Evolutionary conservation across 2,888 invertebrate genomes (phyloP).

Genomic region (Caenorhabditis afra): DNA sequence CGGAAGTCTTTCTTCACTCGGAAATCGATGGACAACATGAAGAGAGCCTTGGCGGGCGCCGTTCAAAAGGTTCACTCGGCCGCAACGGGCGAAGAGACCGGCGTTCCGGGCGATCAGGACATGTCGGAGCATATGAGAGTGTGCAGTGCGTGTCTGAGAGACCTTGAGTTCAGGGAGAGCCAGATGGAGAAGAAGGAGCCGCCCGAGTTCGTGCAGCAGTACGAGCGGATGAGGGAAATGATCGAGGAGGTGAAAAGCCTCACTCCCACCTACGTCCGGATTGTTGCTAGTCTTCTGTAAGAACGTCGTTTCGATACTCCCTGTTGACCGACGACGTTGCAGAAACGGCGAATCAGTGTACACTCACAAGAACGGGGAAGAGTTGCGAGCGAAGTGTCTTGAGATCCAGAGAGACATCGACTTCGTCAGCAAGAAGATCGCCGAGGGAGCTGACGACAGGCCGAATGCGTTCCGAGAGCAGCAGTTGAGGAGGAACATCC

Average conservation of each 20-base stretch:
- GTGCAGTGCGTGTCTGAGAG: constrained; percentile 82
- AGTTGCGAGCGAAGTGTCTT: constrained; percentile 89
- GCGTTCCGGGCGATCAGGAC: constrained; percentile 84
- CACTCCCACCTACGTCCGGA: constrained; percentile 84
- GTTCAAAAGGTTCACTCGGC: constrained; percentile 53
- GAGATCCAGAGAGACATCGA: constrained; percentile 92
- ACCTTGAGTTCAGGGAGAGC: constrained; percentile 88
- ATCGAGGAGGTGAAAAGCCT: constrained; percentile 86
- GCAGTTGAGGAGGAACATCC: constrained; percentile 61
- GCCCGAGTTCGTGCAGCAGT: constrained; percentile 88
- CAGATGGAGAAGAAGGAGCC: constrained; percentile 89
- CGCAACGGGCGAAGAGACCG: constrained; percentile 74
- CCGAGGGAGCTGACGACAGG: constrained; percentile 42
- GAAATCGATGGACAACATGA: constrained; percentile 64
- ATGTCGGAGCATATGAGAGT: constrained; percentile 84
- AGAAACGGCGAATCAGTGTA: constrained; percentile 93
- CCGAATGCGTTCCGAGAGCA: constrained; percentile 38
- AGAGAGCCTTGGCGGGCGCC: constrained; percentile 59
- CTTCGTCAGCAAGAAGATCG: constrained; percentile 76
- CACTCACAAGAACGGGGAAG: constrained; percentile 89
- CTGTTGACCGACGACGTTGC: constrained; percentile 63
- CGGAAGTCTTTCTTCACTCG: constrained; percentile 51
- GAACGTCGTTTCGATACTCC: constrained; percentile 1
- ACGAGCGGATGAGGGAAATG: constrained; percentile 88
- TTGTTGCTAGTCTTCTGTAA: constrained; percentile 85